Base-by-base conservation (phyloP, 2,888 invertebrate species). In the Morpho helenor region DNA sequence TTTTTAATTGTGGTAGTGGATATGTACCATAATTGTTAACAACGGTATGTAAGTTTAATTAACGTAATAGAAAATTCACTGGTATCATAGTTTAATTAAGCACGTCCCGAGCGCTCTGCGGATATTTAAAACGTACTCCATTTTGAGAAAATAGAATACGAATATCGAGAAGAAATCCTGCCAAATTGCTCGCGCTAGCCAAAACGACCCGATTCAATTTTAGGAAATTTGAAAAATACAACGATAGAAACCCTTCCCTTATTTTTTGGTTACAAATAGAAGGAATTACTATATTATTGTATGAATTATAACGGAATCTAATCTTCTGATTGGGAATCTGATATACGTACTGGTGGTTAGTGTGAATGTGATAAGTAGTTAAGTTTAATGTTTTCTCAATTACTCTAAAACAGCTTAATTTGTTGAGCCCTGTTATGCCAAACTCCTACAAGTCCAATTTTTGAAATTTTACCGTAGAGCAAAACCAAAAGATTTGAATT, bases 141-240 rank as follows among this genome's bases (percentile, higher is more conserved):
- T 45, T 52, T 8, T n/a, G 31, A n/a, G 23, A 45, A 52, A 39
- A 52, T 45, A 47, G 22, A 16, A 52, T 10, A n/a, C 2, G 52
- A 52, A 31, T 8, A 39, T 52, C 44, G 5, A n/a, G 43, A 31
- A 45, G 52, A 45, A 52, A 52, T 45, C 45, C 45, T 45, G 52
- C 52, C 52, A 52, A 52, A 45, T 52, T 52, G 52, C 10, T 45
- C 43, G 43, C 42, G 43, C 51, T 8, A 10, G 52, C 45, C 39
- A 31, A 44, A 52, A 52, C 45, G 44, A 10, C 3, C 44, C 9
- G 52, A 52, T 52, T 45, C 52, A 52, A 52, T 52, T 9, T 31
- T 7, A 10, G 23, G 16, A 10, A 31, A 10, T 39, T 45, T 39
- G n/a, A 44, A 44, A 45, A 44, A 44, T 45, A 52, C 9, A 52